Evolutionary conservation across 1,140 invertebrate species (phyloP), one percentile per base, ranked within the genome.

Genomic region (Drosophila navojoa): DNA sequence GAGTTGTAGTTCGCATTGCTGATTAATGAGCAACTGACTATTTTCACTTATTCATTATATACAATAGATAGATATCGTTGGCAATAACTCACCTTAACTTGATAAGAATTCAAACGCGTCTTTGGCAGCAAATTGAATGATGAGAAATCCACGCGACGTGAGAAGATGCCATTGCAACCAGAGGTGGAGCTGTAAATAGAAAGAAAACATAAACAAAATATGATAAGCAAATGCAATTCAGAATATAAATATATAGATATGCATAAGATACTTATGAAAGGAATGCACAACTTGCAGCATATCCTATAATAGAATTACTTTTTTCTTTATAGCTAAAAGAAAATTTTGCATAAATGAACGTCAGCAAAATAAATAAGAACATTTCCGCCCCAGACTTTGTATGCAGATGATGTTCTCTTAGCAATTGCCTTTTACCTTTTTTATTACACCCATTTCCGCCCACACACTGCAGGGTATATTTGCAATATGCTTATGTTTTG

Each of bases 61-160:
- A 47, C 9, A 16, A 38, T 32, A 32, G 5, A 32, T 32, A 32
- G 47, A 35, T 50, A 59, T 38, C 15, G 40, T 16, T 50, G 32
- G 45, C 47, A 58, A 62, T 54, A 40, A 78, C 94, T 95, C 94
- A 98, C 98, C 97, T 99, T 98, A 92, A 99, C 98, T 94, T 99
- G 98, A 94, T 99, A 99, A 82, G 98, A 98, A 94, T 99, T 99
- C 91, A 98, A 96, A 94, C 98, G 98, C 91, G 98, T 96, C 91
- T 96, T 96, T 59, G 98, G 98, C 77, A 99, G 94, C 66, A 95
- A 95, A 92, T 98, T 99, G 94, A 99, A 99, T 38, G 97, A 97
- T 79, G 97, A 97, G 93, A 98, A 98, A 93, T 99, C 98, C 85
- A 96, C 93, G 69, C 98, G 95, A 76, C 97, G 95, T 22, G 95